phyloP scores from a whole-genome alignment of 2,888 invertebrate species.

The Agonopterix alstromeriana region DNA sequence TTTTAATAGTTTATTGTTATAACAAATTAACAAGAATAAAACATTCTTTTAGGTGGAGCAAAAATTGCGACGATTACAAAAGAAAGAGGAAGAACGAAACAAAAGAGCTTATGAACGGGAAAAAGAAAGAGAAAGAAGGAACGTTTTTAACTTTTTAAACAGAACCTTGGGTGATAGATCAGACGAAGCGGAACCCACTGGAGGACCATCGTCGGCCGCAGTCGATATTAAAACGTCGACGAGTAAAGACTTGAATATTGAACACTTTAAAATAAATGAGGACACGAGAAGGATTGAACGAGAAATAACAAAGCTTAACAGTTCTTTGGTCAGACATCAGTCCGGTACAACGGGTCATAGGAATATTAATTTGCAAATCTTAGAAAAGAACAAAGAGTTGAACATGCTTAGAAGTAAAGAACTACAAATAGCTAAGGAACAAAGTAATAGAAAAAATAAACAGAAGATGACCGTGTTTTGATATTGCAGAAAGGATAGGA shows the following conservation, averaged over 20 bases:
- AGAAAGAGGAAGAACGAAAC: slow-evolving; percentile 79
- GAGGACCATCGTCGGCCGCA: slow-evolving; percentile 8
- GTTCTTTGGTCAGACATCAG: slow-evolving; percentile 79
- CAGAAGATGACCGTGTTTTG: slow-evolving; percentile 85
- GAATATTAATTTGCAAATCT: slow-evolving; percentile 77
- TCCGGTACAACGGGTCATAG: slow-evolving; percentile 78
- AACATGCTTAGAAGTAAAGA: slow-evolving; percentile 77
- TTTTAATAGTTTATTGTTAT: no score
- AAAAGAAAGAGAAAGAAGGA: slow-evolving; percentile 75
- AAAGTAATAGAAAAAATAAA: slow-evolving; percentile 82
- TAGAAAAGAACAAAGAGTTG: slow-evolving; percentile 79
- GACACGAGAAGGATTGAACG: slow-evolving; percentile 81
- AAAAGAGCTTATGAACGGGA: slow-evolving; percentile 80
- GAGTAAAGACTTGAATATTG: slow-evolving; percentile 83
- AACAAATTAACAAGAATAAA: no score
- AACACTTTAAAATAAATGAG: slow-evolving; percentile 83
- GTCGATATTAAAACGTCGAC: slow-evolving; percentile 70
- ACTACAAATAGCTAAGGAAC: slow-evolving; percentile 80
- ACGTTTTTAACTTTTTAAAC: slow-evolving; percentile 88
- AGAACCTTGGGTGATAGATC: slow-evolving; percentile 69
- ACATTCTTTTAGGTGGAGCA: slow-evolving; percentile 72
- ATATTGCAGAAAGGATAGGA: neutral
- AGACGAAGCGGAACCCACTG: slow-evolving; percentile 8
- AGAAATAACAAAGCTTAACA: slow-evolving; percentile 80
- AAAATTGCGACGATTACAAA: slow-evolving; percentile 79